Percentiles rank a stretch among this genome's conserved stretches.
phyloP scores from a whole-genome alignment of 2,797 vertebrate genomes.

The Peromyscus nudipes region DNA sequence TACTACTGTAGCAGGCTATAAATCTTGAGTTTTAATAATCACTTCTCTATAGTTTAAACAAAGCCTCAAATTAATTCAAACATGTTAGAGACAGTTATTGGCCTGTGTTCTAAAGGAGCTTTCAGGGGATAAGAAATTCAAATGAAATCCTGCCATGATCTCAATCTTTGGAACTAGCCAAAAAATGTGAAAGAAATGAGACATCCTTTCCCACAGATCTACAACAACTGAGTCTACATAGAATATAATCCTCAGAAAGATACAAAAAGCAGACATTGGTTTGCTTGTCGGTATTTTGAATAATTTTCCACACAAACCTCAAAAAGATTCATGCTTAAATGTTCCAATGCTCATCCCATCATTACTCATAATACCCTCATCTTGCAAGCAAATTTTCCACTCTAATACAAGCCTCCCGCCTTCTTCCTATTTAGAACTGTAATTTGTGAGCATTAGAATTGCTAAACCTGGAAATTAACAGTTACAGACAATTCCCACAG shows the following conservation, averaged over 20 bases:
- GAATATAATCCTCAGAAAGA: neutral
- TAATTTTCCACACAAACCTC: neutral
- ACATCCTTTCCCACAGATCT: constrained; percentile 37
- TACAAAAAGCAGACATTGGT: neutral
- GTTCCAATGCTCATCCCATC: constrained; percentile 11
- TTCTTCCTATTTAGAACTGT: constrained; percentile 53
- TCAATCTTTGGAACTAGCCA: neutral
- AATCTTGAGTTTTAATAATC: constrained; percentile 19
- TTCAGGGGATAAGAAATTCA: neutral
- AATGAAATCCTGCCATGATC: constrained; percentile 24
- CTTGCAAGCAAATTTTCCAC: constrained; percentile 61
- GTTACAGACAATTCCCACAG: constrained; percentile 46
- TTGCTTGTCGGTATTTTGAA: neutral
- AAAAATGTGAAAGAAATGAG: neutral
- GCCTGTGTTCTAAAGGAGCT: neutral
- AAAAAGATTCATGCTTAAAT: constrained; percentile 48
- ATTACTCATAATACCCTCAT: constrained; percentile 47
- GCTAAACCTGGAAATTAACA: constrained; percentile 76
- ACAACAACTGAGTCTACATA: neutral
- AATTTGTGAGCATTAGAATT: constrained; percentile 72
- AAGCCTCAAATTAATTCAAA: constrained; percentile 79
- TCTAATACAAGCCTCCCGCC: constrained; percentile 1
- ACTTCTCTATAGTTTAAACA: constrained; percentile 78
- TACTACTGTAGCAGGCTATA: neutral
- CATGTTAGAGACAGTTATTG: neutral